Conservation (phyloP, 1,140 invertebrate species). For the Coptotermes formosanus region DNA sequence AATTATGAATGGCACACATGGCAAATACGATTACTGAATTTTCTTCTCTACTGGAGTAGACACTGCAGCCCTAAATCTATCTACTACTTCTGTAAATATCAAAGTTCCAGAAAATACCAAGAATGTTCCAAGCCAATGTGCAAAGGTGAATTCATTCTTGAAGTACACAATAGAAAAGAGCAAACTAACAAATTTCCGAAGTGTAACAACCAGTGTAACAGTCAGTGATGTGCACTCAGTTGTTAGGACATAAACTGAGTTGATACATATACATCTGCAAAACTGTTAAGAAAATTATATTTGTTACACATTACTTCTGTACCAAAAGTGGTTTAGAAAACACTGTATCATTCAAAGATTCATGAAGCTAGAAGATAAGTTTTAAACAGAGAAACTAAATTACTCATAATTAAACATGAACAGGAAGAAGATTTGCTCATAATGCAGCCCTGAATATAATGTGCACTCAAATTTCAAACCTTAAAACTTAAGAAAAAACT, state of each 20-base stretch:
- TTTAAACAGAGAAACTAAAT: background rate
- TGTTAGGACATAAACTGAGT: conserved; percentile 90
- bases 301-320: no score
- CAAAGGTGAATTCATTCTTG: conserved; percentile 86
- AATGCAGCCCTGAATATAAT: background rate
- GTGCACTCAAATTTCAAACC: background rate
- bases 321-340: background rate
- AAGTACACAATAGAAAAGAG: conserved; percentile 96
- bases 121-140: conserved; percentile 90
- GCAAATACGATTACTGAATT: background rate
- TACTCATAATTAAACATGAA: background rate
- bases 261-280: conserved; percentile 81
- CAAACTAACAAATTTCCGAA: conserved; percentile 93
- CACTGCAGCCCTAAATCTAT: conserved; percentile 17
- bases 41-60: background rate
- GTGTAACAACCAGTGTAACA: conserved; percentile 92
- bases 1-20: no score
- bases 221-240: conserved; percentile 92
- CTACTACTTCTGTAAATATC: conserved; percentile 77
- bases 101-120: conserved; percentile 92
- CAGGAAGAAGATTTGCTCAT: background rate
- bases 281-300: conserved; percentile 33
- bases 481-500: no score
- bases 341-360: background rate
- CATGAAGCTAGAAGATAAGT: background rate